Evolutionary conservation across 2,797 vertebrate species (phyloP).

Genomic region (Ambastaia sidthimunki): DNA sequence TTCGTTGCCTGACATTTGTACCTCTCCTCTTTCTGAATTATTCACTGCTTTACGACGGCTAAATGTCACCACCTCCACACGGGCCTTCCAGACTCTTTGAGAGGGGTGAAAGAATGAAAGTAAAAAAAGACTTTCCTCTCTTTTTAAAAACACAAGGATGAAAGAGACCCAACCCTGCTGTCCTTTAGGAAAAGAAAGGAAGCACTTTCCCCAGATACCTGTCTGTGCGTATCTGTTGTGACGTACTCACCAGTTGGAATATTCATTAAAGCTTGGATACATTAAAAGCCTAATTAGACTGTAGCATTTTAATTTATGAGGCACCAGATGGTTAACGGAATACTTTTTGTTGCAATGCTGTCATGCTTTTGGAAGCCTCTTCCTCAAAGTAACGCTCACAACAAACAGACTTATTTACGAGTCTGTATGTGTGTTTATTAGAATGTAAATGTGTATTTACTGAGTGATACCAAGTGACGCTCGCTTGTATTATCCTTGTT

Average conservation of each 20-base stretch:
- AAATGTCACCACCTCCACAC: conserved; percentile 79
- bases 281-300: conserved; percentile 45
- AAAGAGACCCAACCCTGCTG: conserved; percentile 8
- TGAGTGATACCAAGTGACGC: background rate
- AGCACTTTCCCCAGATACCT: background rate
- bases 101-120: conserved; percentile 35
- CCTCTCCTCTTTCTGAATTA: conserved; percentile 73
- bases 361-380: background rate
- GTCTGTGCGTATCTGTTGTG: conserved; percentile 7
- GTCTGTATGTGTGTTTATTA: conserved; percentile 11
- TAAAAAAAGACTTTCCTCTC: background rate
- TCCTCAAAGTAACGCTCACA: conserved; percentile 2
- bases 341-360: conserved; percentile 1
- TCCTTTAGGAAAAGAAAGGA: conserved; percentile 34
- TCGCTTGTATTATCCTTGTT: background rate
- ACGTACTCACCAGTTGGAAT: conserved; percentile 27
- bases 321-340: conserved; percentile 40
- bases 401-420: conserved; percentile 28
- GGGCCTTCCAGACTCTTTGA: conserved; percentile 47
- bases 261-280: conserved; percentile 39
- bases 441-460: conserved; percentile 3
- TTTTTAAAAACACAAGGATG: conserved; percentile 22
- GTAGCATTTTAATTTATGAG: conserved; percentile 42
- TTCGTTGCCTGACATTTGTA: conserved; percentile 74
- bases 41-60: conserved; percentile 72